Evolutionary conservation across 1,140 invertebrate species (phyloP).

Genomic region (Macrobrachium rosenbergii): DNA sequence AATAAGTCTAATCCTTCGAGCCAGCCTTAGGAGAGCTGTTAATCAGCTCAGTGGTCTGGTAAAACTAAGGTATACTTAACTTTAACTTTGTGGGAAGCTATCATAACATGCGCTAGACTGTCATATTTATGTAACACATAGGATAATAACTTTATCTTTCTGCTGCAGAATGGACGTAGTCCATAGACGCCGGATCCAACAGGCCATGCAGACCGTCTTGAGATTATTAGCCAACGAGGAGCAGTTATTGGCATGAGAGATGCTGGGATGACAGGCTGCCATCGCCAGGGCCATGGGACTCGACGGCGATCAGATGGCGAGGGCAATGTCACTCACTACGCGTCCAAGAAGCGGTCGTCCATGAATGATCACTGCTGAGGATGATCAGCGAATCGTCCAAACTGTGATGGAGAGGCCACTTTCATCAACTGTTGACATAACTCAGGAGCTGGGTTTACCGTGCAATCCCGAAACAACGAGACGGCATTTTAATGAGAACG

Average conservation of each 20-base stretch:
- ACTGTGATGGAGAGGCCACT: conserved; percentile 22
- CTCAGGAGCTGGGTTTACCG: conserved; percentile 14
- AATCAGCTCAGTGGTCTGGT: too few species aligned
- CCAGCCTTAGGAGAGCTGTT: too few species aligned
- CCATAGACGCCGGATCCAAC: too few species aligned
- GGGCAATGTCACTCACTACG: background rate
- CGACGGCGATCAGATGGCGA: conserved; percentile 20
- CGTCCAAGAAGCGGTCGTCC: conserved; percentile 23
- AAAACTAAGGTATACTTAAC: too few species aligned
- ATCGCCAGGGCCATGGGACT: background rate
- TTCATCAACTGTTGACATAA: conserved; percentile 27
- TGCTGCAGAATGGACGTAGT: too few species aligned
- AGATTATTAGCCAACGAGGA: conserved; percentile 13
- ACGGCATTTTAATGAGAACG: conserved; percentile 6
- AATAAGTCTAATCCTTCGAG: too few species aligned
- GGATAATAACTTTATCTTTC: too few species aligned
- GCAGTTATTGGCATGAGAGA: conserved; percentile 1
- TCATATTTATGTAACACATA: too few species aligned
- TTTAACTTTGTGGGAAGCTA: too few species aligned
- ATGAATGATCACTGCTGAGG: conserved; percentile 8
- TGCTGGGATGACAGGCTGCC: conserved; percentile 20
- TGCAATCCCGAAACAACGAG: too few species aligned
- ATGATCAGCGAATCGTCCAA: conserved; percentile 33
- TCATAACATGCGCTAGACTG: too few species aligned
- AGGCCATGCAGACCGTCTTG: background rate